These are phyloP conservation scores for Neosilurus mollespiculum DNA, from an alignment of 2,797 vertebrate species.

Conservation along the genomic window DNA sequence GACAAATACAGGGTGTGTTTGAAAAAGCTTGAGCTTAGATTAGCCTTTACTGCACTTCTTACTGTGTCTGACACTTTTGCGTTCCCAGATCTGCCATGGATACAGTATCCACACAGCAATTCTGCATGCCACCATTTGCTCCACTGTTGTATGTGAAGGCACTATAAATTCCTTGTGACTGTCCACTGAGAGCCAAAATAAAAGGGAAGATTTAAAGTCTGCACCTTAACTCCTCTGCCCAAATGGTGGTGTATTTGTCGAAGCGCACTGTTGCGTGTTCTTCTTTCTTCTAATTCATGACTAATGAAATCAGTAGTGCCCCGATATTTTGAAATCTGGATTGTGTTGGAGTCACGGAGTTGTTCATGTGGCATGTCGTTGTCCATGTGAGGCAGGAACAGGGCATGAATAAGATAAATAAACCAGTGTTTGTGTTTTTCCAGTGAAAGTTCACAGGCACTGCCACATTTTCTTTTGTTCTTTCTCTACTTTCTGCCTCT, in stretches of 20 bases:
- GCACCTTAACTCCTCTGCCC: background rate
- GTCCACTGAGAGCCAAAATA: background rate
- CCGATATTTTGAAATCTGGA: constrained; percentile 9
- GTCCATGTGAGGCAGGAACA: constrained; percentile 8
- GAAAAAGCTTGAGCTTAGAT: constrained; percentile 15
- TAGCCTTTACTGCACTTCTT: constrained; percentile 14
- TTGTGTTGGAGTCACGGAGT: constrained; percentile 11
- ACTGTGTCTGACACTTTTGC: background rate
- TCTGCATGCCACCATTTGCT: background rate
- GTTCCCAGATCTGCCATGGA: constrained; percentile 15
- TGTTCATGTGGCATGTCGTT: background rate
- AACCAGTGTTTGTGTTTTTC: constrained; percentile 23
- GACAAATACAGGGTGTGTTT: constrained; percentile 16
- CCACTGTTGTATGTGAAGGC: background rate
- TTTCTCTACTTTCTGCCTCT: constrained; percentile 54
- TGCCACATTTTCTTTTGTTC: constrained; percentile 42
- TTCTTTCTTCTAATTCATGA: background rate
- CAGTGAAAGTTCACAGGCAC: constrained; percentile 13
- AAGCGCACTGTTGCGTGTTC: background rate
- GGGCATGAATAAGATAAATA: constrained; percentile 29
- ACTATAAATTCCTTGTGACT: constrained; percentile 1
- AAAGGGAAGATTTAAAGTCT: background rate
- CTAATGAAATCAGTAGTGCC: background rate
- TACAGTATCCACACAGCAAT: constrained; percentile 19
- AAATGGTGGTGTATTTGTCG: background rate